phyloP scores from a whole-genome alignment of 2,113 vertebrate genomes.

The Prionailurus bengalensis region DNA sequence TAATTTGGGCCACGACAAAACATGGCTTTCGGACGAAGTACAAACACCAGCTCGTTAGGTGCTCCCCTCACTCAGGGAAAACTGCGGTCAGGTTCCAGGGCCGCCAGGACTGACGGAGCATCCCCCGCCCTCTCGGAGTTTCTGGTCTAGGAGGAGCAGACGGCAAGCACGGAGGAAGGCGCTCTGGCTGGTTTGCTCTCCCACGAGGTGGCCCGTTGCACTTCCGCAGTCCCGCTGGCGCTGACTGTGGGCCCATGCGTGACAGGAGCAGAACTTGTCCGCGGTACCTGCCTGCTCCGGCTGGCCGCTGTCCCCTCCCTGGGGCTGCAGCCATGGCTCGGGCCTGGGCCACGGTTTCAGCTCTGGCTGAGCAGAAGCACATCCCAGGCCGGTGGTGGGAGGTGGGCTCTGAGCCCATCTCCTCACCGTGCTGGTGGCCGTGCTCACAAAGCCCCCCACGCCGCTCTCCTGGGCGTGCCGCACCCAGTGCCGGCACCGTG shows the following conservation, averaged over 20 bases:
- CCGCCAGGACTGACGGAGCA: not conserved
- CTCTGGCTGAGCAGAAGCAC: not conserved
- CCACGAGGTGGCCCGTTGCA: not conserved
- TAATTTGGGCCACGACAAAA: not conserved
- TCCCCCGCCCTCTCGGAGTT: accelerated
- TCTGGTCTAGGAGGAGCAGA: too few species aligned
- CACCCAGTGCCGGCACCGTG: accelerated
- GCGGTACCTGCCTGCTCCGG: not conserved
- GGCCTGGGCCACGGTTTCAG: not conserved
- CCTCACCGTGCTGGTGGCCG: accelerated
- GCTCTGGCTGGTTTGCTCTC: too few species aligned
- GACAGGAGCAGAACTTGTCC: too few species aligned
- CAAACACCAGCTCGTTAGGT: not conserved
- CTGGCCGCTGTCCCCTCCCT: too few species aligned
- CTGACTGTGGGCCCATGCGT: accelerated
- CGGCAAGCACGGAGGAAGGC: accelerated
- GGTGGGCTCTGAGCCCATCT: not conserved
- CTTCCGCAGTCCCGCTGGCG: accelerated
- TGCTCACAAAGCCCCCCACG: accelerated
- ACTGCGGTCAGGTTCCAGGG: accelerated
- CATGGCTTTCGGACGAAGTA: not conserved
- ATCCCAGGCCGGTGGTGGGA: accelerated
- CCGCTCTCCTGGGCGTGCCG: accelerated
- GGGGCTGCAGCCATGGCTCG: accelerated
- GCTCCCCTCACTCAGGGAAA: not conserved